Evolutionary conservation across 2,797 vertebrate genomes (phyloP).

Genomic region (Esox masquinongy): DNA sequence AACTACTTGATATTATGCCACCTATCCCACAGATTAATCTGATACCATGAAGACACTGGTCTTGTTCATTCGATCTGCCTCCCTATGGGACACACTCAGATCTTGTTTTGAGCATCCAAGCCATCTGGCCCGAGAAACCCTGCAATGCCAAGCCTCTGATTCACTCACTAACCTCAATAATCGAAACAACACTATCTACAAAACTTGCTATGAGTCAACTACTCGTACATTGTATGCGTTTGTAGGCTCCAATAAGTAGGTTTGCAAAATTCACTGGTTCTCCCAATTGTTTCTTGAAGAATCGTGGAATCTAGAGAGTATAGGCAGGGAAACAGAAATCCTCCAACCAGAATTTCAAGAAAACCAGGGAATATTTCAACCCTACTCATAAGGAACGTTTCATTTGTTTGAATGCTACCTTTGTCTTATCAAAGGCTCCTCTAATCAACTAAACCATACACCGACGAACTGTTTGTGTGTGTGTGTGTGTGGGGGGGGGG

Average conservation of each 20-base stretch:
- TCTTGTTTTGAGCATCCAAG: constrained; percentile 39
- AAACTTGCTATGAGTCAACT: neutral
- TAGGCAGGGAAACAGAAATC: too few relatives aligned
- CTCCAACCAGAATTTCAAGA: too few relatives aligned
- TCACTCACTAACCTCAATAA: constrained; percentile 30
- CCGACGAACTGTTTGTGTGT: constrained; percentile 9
- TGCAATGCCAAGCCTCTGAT: neutral
- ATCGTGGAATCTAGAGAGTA: too few relatives aligned
- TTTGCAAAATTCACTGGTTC: too few relatives aligned
- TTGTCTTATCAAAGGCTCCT: too few relatives aligned
- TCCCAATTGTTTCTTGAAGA: too few relatives aligned
- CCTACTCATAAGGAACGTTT: too few relatives aligned
- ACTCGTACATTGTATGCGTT: neutral
- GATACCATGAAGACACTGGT: neutral
- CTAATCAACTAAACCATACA: too few relatives aligned
- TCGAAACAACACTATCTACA: constrained; percentile 18
- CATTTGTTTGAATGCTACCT: too few relatives aligned
- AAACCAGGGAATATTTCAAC: too few relatives aligned
- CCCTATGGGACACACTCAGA: constrained; percentile 57
- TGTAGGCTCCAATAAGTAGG: neutral
- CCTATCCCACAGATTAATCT: neutral
- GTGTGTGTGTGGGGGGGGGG: constrained; percentile 30
- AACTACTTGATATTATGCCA: neutral
- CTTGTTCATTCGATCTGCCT: constrained; percentile 12
- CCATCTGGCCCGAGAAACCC: constrained; percentile 57